Conservation (phyloP, 2,888 invertebrate species). For the Plutella xylostella region DNA sequence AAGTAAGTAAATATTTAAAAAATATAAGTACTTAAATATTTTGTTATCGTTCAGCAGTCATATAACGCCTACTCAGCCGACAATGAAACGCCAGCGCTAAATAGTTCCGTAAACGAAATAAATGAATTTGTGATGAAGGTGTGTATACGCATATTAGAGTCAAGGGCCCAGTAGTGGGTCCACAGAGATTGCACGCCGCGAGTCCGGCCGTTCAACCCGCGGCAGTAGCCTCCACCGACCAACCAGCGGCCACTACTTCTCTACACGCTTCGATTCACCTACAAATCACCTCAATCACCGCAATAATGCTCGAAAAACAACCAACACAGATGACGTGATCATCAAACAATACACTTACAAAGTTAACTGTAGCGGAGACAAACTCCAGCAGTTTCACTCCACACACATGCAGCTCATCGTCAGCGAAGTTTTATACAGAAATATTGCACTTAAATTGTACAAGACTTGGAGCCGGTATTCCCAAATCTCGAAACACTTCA, state of each 20-base stretch:
- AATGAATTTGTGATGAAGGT: too few relatives aligned
- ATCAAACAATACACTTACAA: slow-evolving; percentile 4
- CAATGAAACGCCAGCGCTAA: too few relatives aligned
- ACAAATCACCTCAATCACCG: slow-evolving; percentile 19
- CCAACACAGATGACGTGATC: slow-evolving; percentile 1
- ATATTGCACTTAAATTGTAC: slow-evolving; percentile 59
- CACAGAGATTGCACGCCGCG: slow-evolving; percentile 36
- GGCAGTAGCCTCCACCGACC: slow-evolving; percentile 27
- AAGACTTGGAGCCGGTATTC: slow-evolving; percentile 51
- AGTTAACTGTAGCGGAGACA: background rate
- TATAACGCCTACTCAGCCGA: too few relatives aligned
- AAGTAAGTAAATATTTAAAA: too few relatives aligned
- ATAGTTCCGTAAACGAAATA: slow-evolving; percentile 47
- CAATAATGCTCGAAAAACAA: slow-evolving; percentile 12
- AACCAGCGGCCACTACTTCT: slow-evolving; percentile 1
- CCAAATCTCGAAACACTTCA: slow-evolving; percentile 42
- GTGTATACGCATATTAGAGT: too few relatives aligned
- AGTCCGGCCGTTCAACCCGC: slow-evolving; percentile 57
- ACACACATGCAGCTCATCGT: slow-evolving; percentile 34
- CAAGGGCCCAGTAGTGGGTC: slow-evolving; percentile 42
- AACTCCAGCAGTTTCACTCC: slow-evolving; percentile 1
- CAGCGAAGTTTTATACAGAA: slow-evolving; percentile 30
- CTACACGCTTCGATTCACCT: slow-evolving; percentile 22
- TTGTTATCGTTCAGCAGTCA: too few relatives aligned
- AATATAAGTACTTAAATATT: too few relatives aligned